Conservation (phyloP, 2,797 vertebrate species). For the Dendrocincla tyrannina region DNA sequence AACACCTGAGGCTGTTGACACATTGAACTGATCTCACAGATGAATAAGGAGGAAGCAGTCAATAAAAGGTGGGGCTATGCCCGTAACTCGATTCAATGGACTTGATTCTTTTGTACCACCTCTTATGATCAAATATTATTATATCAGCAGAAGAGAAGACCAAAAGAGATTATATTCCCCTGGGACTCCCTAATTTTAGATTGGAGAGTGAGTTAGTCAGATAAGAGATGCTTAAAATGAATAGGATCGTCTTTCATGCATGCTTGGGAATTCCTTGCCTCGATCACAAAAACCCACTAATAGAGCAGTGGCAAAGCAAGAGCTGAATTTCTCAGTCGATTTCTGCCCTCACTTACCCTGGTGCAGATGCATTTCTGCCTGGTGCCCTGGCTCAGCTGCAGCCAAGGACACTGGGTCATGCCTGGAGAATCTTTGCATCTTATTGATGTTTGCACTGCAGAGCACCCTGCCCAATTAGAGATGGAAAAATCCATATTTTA, state of each 20-base stretch:
- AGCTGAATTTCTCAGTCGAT: not conserved
- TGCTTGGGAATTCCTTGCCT: not conserved
- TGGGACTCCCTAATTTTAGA: slow-evolving; percentile 21
- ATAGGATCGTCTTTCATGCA: not conserved
- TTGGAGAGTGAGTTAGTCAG: not conserved
- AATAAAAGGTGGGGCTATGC: not conserved
- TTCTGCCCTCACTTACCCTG: not conserved
- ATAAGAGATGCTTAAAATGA: not conserved
- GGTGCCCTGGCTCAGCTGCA: not conserved
- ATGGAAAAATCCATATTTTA: slow-evolving; percentile 14
- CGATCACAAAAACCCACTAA: not conserved
- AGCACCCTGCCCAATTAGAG: not conserved
- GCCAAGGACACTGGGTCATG: not conserved
- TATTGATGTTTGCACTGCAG: not conserved
- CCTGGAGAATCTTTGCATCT: not conserved
- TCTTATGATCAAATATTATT: not conserved
- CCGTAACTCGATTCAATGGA: fast-evolving
- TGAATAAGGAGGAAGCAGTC: not conserved
- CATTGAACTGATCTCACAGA: not conserved
- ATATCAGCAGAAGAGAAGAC: not conserved
- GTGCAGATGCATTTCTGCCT: not conserved
- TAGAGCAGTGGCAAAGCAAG: not conserved
- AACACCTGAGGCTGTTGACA: not conserved
- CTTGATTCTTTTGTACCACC: not conserved
- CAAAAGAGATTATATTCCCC: not conserved